Evolutionary conservation across 2,888 invertebrate species (phyloP).

Genomic region (Cryptus viduatorius): DNA sequence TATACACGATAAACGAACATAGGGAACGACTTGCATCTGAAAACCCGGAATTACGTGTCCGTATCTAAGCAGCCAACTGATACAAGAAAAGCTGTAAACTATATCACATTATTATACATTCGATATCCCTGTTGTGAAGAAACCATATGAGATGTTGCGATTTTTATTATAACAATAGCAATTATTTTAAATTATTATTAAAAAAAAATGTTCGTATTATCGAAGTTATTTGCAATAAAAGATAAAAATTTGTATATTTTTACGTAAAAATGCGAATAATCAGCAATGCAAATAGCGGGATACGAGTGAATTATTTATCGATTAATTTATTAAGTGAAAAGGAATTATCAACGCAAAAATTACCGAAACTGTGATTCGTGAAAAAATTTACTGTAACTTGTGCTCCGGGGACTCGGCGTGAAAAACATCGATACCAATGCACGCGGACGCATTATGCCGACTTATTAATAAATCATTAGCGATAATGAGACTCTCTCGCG

Average conservation of each 20-base stretch:
- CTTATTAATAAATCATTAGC: neutral
- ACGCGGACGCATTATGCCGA: conserved; percentile 21
- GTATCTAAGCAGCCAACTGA: conserved; percentile 7
- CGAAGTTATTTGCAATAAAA: neutral
- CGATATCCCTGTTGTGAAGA: neutral
- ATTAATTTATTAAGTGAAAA: neutral
- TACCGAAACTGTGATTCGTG: neutral
- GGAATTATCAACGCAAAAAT: neutral
- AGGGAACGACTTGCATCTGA: neutral
- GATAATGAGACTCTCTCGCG: neutral
- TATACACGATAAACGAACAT: conserved; percentile 13
- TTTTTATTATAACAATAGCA: conserved; percentile 6
- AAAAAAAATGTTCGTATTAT: neutral
- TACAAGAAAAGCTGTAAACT: conserved; percentile 38
- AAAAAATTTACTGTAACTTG: neutral
- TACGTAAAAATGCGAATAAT: neutral
- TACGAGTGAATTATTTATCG: neutral
- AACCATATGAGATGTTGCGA: conserved; percentile 33
- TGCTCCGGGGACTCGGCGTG: conserved; percentile 24
- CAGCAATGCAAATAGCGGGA: neutral
- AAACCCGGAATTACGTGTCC: neutral
- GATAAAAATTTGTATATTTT: neutral
- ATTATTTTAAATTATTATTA: neutral
- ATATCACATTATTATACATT: conserved; percentile 8
- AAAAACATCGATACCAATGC: conserved; percentile 22